Evolutionary conservation across 2,888 invertebrate genomes (phyloP), one percentile per base, ranked within the genome.

Genomic region (Gymnocheta viridis): DNA sequence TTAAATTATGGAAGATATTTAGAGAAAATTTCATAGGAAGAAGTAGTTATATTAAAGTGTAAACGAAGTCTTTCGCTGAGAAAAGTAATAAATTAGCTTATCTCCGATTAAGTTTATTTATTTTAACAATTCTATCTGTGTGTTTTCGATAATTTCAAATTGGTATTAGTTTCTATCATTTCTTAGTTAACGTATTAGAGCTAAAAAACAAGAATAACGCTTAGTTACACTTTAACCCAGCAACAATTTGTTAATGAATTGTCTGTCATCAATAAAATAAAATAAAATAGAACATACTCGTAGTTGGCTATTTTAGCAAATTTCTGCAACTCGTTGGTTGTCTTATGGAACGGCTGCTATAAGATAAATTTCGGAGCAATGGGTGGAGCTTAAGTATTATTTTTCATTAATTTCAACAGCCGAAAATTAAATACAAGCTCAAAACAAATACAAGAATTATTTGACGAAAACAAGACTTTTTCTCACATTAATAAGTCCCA

Each of bases 401-500:
- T 64, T 64, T 47, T 64, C 47, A 7, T 12, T 64, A 47, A 47
- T 64, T 22, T 64, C 64, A 47, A 47, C 47, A 5, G 44, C 64
- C 24, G 29, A 64, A 64, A 64, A 64, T 29, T 17, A 64, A 64
- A 47, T 17, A 64, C 47, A 14, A n/a, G 44, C 64, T 6, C 64
- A 64, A 64, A 22, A 47, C 12, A 64, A 44, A 9, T 62, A 62
- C 22, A 24, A 62, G 41, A 62, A 54, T 2, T 70, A n/a, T 58
- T 27, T 44, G 58, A 70, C 29, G 56, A 56, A 56, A 70, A 47
- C 22, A 14, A 32, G 17, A 32, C 47, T 70, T 70, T 70, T 70
- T 70, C n/a, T n/a, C 41, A 38, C 56, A 41, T 56, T 70, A 44
- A 54, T 70, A 35, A 70, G 10, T 35, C 69, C 69, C 2, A 70